phyloP scores from a whole-genome alignment of 2,888 invertebrate genomes.

The Notodonta ziczac region DNA sequence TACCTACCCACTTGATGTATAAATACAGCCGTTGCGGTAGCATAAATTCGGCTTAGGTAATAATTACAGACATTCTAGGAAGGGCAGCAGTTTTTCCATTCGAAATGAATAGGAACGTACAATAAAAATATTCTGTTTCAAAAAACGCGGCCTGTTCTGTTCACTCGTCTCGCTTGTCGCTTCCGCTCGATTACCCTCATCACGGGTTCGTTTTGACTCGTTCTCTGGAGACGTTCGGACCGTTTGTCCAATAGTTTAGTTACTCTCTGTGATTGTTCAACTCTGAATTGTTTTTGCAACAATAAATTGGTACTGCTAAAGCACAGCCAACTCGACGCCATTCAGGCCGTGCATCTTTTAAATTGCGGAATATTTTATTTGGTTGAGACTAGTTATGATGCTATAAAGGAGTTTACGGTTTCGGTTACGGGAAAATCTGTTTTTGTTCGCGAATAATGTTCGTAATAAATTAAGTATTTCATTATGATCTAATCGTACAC shows the following conservation, averaged over 20 bases:
- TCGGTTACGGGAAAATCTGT: too few relatives aligned
- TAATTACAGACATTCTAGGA: not conserved
- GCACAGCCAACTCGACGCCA: not conserved
- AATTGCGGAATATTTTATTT: not conserved
- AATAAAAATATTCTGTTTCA: not conserved
- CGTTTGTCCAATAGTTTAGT: constrained; percentile 4
- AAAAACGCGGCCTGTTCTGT: not conserved
- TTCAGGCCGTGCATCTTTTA: constrained; percentile 3
- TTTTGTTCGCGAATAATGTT: too few relatives aligned
- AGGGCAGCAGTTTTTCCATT: not conserved
- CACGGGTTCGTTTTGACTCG: constrained; percentile 3
- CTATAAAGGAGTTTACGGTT: not conserved
- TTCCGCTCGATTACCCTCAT: constrained; percentile 1
- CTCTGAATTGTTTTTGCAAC: not conserved
- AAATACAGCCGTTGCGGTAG: too few relatives aligned
- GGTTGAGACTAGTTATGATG: not conserved
- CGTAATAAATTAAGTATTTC: too few relatives aligned
- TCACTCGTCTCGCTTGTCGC: not conserved
- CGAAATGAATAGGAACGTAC: not conserved
- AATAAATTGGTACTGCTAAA: not conserved
- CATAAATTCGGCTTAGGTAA: not conserved
- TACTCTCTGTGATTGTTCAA: constrained; percentile 1
- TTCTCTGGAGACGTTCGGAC: not conserved
- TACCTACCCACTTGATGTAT: too few relatives aligned
- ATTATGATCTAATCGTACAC: too few relatives aligned